These are phyloP conservation scores for Drosophila multiciliata DNA, from an alignment of 2,888 invertebrate species.

Conservation along the genomic window DNA sequence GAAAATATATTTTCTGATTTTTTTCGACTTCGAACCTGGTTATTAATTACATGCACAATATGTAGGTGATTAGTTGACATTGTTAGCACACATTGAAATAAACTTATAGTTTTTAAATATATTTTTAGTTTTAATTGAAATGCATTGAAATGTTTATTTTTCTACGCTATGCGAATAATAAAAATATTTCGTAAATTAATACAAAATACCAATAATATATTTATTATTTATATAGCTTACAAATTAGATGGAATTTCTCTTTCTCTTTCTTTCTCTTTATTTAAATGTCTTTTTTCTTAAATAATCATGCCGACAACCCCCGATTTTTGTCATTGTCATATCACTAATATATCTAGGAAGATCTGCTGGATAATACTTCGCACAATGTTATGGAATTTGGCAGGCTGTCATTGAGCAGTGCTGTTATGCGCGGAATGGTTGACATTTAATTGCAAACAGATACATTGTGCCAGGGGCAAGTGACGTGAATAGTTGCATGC, in stretches of 20 bases:
- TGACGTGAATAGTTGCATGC: conserved; percentile 54
- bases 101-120: neutral
- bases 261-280: neutral
- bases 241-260: neutral
- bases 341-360: conserved; percentile 3
- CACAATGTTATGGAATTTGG: conserved; percentile 51
- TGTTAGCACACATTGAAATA: neutral
- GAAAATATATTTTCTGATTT: neutral
- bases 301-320: neutral
- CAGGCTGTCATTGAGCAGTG: conserved; percentile 58
- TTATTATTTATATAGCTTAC: neutral
- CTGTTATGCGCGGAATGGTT: conserved; percentile 56
- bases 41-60: neutral
- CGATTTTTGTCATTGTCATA: conserved; percentile 5
- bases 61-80: neutral
- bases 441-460: conserved; percentile 81
- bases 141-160: neutral
- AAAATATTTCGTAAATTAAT: neutral
- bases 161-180: no score
- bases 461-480: conserved; percentile 75
- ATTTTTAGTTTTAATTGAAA: neutral
- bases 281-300: neutral
- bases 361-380: conserved; percentile 48
- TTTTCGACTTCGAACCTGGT: neutral
- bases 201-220: neutral